Base-by-base conservation (phyloP, 2,888 invertebrate species). In the Rhyacophila evoluta region DNA sequence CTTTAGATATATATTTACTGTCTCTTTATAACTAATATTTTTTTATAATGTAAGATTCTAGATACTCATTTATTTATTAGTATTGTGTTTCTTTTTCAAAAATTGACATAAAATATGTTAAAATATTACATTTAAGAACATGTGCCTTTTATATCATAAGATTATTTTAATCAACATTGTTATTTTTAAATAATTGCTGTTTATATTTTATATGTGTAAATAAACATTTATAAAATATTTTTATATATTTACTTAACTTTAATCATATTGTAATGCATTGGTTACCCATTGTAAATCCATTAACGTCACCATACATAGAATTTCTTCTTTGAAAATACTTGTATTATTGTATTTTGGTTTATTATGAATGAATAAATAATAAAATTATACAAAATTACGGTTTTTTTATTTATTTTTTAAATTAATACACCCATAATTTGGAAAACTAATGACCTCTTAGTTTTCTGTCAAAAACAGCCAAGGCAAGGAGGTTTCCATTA, bases 111-210 rank as follows among this genome's bases (percentile, higher is more conserved):
- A 25, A 25, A 41, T 19, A 19, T 55, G 19, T 0, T 6, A 55
- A n/a, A 33, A 33, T 33, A 33, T 33, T 33, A 33, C 29, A 6
- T 33, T 55, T 10, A 55, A 55, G 8, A 19, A 1, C 15, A 55
- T 55, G 55, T 55, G 55, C 55, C 55, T 55, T 55, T 55, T 55
- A 55, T 55, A 8, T 19, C 6, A 55, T 55, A 55, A 55, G 55
- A 8, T 25, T 25, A n/a, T 19, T 19, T 55, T 1, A 55, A 6
- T 19, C 19, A 1, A 25, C 19, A 55, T 25, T 25, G 8, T 25
- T 12, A n/a, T 15, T 19, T 55, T 8, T 55, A 10, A 4, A 25
- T 8, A 25, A 6, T 1, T 1, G 10, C 5, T 55, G 10, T 19
- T 55, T 2, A 19, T 25, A 55, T 55, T 55, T 55, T 10, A 55